Evolutionary conservation across 1,140 invertebrate species (phyloP).

Genomic region (Formica exsecta): DNA sequence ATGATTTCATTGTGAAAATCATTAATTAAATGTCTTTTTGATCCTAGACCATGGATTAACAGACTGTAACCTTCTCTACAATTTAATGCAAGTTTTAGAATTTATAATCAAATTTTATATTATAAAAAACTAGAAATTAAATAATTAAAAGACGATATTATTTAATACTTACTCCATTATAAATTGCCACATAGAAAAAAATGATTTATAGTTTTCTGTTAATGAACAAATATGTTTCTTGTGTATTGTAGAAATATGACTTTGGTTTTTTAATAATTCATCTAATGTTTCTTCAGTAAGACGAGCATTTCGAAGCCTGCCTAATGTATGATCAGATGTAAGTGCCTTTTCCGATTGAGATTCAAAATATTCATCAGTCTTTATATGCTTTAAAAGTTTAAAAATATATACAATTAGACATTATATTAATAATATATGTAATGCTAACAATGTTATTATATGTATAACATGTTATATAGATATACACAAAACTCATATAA

Average conservation of each 20-base stretch:
- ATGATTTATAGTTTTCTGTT: constrained; percentile 66
- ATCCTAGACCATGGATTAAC: constrained; percentile 95
- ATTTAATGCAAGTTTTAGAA: constrained; percentile 44
- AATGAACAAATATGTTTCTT: constrained; percentile 79
- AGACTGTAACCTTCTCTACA: constrained; percentile 95
- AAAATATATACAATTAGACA: constrained; percentile 33
- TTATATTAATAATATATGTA: constrained; percentile 72
- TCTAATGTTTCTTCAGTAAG: constrained; percentile 90
- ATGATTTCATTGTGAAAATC: constrained; percentile 91
- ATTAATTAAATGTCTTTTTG: constrained; percentile 93
- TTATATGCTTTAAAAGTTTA: constrained; percentile 79
- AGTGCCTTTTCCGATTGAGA: constrained; percentile 84
- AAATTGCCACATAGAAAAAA: constrained; percentile 82
- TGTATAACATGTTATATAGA: constrained; percentile 12
- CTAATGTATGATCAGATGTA: constrained; percentile 94
- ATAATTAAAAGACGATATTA: not conserved
- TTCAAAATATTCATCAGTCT: constrained; percentile 83
- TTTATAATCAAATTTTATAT: not conserved
- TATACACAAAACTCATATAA: too few relatives aligned
- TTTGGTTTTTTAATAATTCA: constrained; percentile 87
- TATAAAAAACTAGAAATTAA: not conserved
- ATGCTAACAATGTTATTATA: constrained; percentile 42
- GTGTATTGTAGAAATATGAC: constrained; percentile 87
- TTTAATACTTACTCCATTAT: constrained; percentile 81
- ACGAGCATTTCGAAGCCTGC: constrained; percentile 91